A percentile compares a stretch with the other conserved stretches of the same genome.
These are phyloP conservation scores for Tetranychus piercei DNA, from an alignment of 2,888 invertebrate genomes.

Conservation along the genomic window DNA sequence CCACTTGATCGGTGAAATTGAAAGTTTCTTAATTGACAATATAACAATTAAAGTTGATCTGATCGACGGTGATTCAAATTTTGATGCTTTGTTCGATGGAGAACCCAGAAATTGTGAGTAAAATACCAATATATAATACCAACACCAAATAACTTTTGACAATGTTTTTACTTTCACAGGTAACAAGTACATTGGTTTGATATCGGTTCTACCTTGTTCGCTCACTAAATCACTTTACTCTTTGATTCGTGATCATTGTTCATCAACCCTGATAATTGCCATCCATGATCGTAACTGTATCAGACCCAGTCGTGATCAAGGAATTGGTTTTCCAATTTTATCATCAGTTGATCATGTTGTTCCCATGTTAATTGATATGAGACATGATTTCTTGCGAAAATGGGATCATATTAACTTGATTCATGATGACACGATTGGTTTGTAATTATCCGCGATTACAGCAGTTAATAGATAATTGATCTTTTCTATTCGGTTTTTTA, in stretches of 20 bases:
- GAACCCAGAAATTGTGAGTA: neutral
- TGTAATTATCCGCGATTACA: constrained; percentile 1
- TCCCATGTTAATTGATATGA: constrained; percentile 25
- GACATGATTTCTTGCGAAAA: constrained; percentile 22
- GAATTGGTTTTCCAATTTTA: constrained; percentile 22
- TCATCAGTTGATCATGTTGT: constrained; percentile 21
- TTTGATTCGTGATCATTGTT: constrained; percentile 17
- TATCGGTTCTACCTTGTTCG: constrained; percentile 12
- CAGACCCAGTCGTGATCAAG: constrained; percentile 21
- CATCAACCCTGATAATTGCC: constrained; percentile 18
- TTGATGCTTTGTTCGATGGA: neutral
- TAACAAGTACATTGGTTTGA: constrained; percentile 10
- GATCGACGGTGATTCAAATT: neutral
- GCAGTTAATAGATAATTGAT: neutral
- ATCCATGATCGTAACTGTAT: constrained; percentile 23
- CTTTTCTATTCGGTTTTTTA: neutral
- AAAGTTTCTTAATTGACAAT: neutral
- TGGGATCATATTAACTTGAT: constrained; percentile 25
- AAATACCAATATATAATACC: neutral
- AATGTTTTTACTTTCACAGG: neutral
- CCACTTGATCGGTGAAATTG: neutral
- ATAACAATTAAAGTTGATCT: neutral
- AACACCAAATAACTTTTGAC: neutral
- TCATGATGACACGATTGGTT: constrained; percentile 25
- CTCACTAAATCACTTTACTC: constrained; percentile 11